Evolutionary conservation across 2,797 vertebrate genomes (phyloP).

Genomic region (Enoplosus armatus): DNA sequence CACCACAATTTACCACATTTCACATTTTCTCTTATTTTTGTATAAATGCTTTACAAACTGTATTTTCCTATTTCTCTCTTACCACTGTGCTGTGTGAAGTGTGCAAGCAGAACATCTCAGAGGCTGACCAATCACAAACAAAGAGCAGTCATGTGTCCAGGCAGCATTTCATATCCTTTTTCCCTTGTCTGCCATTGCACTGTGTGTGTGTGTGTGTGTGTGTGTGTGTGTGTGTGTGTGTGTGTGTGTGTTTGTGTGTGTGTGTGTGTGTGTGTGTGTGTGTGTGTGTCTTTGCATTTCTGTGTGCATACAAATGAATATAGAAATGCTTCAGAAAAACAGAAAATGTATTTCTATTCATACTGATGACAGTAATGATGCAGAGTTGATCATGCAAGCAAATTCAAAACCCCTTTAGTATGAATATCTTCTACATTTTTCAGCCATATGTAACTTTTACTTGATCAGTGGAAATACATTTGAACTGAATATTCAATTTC

Average conservation of each 20-base stretch:
- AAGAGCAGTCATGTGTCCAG: not conserved
- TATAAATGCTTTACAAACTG: constrained; percentile 12
- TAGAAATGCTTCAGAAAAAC: not conserved
- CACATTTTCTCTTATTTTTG: constrained; percentile 25
- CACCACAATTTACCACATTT: not conserved
- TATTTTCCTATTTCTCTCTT: constrained; percentile 16
- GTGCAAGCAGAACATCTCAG: constrained; percentile 3
- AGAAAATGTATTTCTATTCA: not conserved
- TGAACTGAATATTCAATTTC: not conserved
- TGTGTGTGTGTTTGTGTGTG: constrained; percentile 28
- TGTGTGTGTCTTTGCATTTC: not conserved
- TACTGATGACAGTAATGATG: not conserved
- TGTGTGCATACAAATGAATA: not conserved
- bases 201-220: constrained; percentile 4
- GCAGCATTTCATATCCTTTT: not conserved
- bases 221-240: constrained; percentile 14
- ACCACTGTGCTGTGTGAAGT: not conserved
- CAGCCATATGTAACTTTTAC: not conserved
- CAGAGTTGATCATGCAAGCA: not conserved
- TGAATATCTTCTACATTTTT: not conserved
- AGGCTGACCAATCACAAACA: not conserved
- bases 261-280: constrained; percentile 10
- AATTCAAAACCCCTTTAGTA: not conserved
- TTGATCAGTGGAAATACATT: not conserved
- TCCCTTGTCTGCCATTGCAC: not conserved